These are phyloP conservation scores for Odontamblyopus rebecca DNA, from an alignment of 2,797 vertebrate genomes.

Conservation along the genomic window DNA sequence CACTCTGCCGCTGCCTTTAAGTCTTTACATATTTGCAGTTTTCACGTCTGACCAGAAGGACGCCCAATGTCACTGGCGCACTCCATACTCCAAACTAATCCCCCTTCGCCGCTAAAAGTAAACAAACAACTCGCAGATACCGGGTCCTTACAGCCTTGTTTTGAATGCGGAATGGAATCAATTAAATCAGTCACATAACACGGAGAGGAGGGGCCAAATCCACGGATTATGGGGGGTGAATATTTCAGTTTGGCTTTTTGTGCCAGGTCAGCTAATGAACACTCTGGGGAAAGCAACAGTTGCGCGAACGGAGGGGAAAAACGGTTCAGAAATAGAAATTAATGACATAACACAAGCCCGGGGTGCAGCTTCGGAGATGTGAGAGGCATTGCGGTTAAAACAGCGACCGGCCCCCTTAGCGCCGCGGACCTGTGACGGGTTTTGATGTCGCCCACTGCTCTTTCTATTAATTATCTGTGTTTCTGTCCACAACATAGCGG, in stretches of 20 bases:
- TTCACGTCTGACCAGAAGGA: constrained; percentile 56
- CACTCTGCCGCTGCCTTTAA: constrained; percentile 11
- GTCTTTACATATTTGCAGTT: constrained; percentile 23
- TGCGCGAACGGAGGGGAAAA: constrained; percentile 17
- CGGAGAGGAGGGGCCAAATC: background rate
- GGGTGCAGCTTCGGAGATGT: constrained; percentile 30
- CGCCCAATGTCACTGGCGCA: constrained; percentile 50
- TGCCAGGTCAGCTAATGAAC: constrained; percentile 65
- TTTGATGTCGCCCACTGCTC: constrained; percentile 28
- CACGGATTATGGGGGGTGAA: constrained; percentile 31
- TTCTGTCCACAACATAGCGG: constrained; percentile 35
- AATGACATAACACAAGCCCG: constrained; percentile 49
- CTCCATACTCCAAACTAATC: constrained; percentile 50
- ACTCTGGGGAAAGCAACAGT: constrained; percentile 38
- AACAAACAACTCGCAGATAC: constrained; percentile 61
- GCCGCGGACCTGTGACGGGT: constrained; percentile 32
- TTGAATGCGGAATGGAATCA: constrained; percentile 66
- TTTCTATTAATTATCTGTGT: constrained; percentile 57
- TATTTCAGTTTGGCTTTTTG: constrained; percentile 48
- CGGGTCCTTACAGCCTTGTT: constrained; percentile 56
- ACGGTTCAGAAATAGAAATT: constrained; percentile 52
- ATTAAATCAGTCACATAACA: constrained; percentile 43
- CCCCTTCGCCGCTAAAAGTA: constrained; percentile 53
- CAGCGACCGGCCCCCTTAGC: constrained; percentile 23
- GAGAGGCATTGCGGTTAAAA: constrained; percentile 31